A percentile compares a stretch with the other conserved stretches of the same genome.
phyloP scores from a whole-genome alignment of 2,113 vertebrate species.

The Varanus salvator region DNA sequence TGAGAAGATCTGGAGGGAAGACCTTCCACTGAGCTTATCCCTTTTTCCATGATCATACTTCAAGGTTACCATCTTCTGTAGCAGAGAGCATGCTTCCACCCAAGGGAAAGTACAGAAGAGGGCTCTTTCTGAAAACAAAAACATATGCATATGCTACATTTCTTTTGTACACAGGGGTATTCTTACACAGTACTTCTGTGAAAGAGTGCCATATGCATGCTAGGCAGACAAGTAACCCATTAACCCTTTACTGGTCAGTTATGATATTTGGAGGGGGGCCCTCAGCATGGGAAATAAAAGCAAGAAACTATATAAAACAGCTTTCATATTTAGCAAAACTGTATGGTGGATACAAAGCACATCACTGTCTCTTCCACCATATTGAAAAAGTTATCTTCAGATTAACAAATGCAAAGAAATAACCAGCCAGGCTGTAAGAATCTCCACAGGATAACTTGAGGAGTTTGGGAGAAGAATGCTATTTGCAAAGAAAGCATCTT shows the following conservation, averaged over 20 bases:
- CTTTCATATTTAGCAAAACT: not conserved
- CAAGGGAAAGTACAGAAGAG: slow-evolving; percentile 59
- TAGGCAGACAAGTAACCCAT: not conserved
- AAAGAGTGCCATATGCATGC: not conserved
- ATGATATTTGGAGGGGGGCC: not conserved
- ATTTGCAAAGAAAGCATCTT: not conserved
- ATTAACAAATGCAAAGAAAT: not conserved
- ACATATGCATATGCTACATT: slow-evolving; percentile 24
- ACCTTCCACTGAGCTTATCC: slow-evolving; percentile 78
- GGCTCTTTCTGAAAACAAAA: slow-evolving; percentile 75
- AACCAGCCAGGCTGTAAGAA: not conserved
- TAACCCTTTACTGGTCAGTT: not conserved
- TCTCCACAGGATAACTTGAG: not conserved
- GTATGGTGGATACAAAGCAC: not conserved
- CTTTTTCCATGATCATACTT: slow-evolving; percentile 82
- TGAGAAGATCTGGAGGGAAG: slow-evolving; percentile 81
- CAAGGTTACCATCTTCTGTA: slow-evolving; percentile 79
- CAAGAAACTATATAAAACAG: not conserved
- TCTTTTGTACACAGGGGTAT: not conserved
- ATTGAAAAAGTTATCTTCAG: not conserved
- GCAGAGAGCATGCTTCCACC: slow-evolving; percentile 73
- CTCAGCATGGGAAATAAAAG: not conserved
- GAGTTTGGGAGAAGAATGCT: not conserved
- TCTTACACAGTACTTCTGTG: not conserved
- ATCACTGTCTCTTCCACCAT: not conserved